A percentile compares a stretch with the other conserved stretches of the same genome.
Evolutionary conservation across 2,113 vertebrate genomes (phyloP).

Genomic region (Oreochromis aureus): DNA sequence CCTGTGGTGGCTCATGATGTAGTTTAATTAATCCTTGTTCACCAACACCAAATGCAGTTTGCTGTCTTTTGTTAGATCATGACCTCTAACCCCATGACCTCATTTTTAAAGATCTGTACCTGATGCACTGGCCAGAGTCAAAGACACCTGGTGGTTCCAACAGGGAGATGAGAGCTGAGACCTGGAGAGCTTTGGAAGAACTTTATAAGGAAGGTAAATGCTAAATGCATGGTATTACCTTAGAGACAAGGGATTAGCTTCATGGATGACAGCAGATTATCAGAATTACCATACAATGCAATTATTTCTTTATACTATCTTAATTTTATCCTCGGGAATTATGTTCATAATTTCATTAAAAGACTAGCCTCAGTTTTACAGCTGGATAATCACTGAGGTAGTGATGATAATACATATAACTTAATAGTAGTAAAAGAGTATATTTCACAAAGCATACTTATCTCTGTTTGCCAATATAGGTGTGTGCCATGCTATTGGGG

Average conservation of each 20-base stretch:
- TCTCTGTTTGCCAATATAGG: slow-evolving; percentile 48
- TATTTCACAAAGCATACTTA: not conserved
- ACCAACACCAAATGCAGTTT: not conserved
- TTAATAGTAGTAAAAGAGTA: not conserved
- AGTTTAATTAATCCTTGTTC: not conserved
- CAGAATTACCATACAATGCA: not conserved
- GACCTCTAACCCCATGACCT: not conserved
- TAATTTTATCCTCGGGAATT: not conserved
- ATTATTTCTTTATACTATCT: not conserved
- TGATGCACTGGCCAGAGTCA: slow-evolving; percentile 77
- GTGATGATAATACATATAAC: not conserved
- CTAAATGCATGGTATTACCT: not conserved
- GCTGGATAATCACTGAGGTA: not conserved
- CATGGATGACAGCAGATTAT: not conserved
- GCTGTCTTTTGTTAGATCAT: not conserved
- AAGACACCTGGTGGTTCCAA: slow-evolving; percentile 49
- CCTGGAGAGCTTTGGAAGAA: slow-evolving; percentile 73
- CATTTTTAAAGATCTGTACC: slow-evolving; percentile 73
- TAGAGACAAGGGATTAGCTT: not conserved
- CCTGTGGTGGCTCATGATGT: not conserved
- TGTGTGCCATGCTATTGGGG: slow-evolving; percentile 73
- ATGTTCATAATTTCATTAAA: not conserved
- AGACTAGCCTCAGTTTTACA: not conserved
- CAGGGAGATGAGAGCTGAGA: slow-evolving; percentile 72
- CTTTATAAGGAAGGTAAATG: slow-evolving; percentile 66